Evolutionary conservation across 1,140 invertebrate species (phyloP).

Genomic region (Potamilus streckersoni): DNA sequence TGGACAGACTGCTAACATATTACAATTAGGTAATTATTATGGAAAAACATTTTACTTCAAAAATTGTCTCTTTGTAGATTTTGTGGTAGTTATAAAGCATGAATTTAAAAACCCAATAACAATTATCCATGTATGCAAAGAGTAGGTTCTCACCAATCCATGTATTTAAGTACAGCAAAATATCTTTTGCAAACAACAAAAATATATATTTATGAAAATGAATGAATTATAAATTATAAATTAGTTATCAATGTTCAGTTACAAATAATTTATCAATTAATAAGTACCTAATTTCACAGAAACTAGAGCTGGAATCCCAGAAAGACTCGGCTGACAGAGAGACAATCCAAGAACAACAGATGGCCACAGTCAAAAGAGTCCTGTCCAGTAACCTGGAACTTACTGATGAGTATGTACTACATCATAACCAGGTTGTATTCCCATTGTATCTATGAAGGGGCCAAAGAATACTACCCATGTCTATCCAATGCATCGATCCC

Average conservation of each 20-base stretch:
- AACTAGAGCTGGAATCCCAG: constrained; percentile 46
- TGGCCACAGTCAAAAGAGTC: constrained; percentile 44
- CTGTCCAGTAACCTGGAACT: constrained; percentile 54
- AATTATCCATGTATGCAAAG: too few species aligned
- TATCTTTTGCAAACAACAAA: neutral
- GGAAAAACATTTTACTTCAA: too few species aligned
- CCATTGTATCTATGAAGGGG: neutral
- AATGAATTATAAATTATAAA: neutral
- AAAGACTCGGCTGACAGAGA: constrained; percentile 33
- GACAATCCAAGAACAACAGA: constrained; percentile 50
- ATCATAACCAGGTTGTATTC: neutral
- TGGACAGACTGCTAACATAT: too few species aligned
- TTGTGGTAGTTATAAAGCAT: too few species aligned
- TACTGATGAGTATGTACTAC: constrained; percentile 51
- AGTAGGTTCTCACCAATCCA: neutral
- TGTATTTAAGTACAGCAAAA: constrained; percentile 6
- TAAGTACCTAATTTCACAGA: constrained; percentile 23
- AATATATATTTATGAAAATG: neutral
- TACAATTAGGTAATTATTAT: too few species aligned
- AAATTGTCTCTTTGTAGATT: too few species aligned
- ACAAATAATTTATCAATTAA: neutral
- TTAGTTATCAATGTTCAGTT: neutral
- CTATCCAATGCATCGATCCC: neutral
- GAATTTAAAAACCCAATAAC: too few species aligned
- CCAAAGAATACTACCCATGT: neutral